Evolutionary conservation across 2,888 invertebrate species (phyloP).

Genomic region (Toxonevra muliebris): DNA sequence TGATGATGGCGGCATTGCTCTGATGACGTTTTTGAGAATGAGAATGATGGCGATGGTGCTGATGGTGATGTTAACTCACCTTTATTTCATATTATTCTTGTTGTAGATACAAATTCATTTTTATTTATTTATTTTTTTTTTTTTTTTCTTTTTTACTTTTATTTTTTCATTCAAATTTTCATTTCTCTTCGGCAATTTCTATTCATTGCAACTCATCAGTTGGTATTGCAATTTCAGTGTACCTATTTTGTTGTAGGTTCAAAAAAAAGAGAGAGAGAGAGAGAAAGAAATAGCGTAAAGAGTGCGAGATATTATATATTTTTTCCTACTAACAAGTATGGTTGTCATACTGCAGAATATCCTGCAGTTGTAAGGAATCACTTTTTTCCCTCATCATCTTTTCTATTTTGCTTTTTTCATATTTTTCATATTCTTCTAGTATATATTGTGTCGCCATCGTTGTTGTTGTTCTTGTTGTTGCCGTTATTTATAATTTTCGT

Average conservation of each 20-base stretch:
- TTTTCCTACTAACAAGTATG: too few relatives aligned
- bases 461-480: slow-evolving; percentile 37
- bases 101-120: neutral
- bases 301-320: too few relatives aligned
- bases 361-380: slow-evolving; percentile 34
- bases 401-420: slow-evolving; percentile 17
- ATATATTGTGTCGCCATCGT: slow-evolving; percentile 15
- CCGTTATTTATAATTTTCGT: slow-evolving; percentile 60
- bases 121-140: slow-evolving; percentile 5
- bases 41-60: slow-evolving; percentile 5
- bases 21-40: neutral
- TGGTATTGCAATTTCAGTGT: slow-evolving; percentile 28
- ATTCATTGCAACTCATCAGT: slow-evolving; percentile 47
- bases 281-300: too few relatives aligned
- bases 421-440: slow-evolving; percentile 21
- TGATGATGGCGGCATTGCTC: too few relatives aligned
- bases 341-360: slow-evolving; percentile 17
- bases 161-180: slow-evolving; percentile 33
- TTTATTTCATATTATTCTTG: slow-evolving; percentile 28
- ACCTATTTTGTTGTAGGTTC: too few relatives aligned
- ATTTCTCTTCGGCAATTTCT: slow-evolving; percentile 43
- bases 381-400: slow-evolving; percentile 9
- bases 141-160: neutral
- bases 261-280: too few relatives aligned
- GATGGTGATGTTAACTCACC: slow-evolving; percentile 11